Conservation (phyloP, 2,797 vertebrate genomes). For the Muraenolepis orangiensis region DNA sequence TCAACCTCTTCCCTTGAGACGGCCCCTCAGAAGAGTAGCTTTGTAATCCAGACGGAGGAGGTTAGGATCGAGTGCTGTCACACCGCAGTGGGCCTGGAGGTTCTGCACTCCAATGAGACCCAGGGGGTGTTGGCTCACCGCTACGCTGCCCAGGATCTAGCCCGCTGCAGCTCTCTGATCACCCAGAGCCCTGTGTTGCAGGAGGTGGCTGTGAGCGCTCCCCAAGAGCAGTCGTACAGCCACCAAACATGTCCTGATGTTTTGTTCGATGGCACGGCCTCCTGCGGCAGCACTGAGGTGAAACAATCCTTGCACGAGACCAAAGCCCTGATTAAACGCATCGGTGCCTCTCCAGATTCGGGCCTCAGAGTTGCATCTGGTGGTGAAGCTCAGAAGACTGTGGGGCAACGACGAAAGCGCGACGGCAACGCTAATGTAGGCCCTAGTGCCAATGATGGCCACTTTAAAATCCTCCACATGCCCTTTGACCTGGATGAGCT, state of each 20-base stretch:
- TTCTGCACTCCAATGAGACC: constrained; percentile 55
- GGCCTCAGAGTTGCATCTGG: background rate
- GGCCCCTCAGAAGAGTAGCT: constrained; percentile 49
- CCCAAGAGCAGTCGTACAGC: constrained; percentile 23
- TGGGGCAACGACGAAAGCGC: background rate
- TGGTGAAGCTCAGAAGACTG: constrained; percentile 8
- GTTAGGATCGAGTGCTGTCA: constrained; percentile 68
- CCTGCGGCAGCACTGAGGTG: constrained; percentile 16
- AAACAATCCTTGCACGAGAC: constrained; percentile 29
- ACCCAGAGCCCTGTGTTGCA: constrained; percentile 26
- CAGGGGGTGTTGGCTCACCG: constrained; percentile 49
- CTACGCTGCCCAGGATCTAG: constrained; percentile 45
- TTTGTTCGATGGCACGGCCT: constrained; percentile 37
- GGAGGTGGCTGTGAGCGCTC: constrained; percentile 9
- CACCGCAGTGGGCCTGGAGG: constrained; percentile 56
- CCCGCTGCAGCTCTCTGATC: constrained; percentile 48
- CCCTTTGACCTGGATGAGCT: constrained; percentile 67
- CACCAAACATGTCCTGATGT: constrained; percentile 62
- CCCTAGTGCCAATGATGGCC: constrained; percentile 28
- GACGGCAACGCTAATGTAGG: constrained; percentile 8
- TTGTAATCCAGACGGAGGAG: constrained; percentile 71
- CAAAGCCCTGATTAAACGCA: background rate
- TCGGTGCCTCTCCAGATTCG: background rate
- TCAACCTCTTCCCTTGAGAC: background rate
- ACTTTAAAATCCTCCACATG: constrained; percentile 58